Evolutionary conservation across 2,113 vertebrate species (phyloP), one percentile per base, ranked within the genome.

Genomic region (Anseranas semipalmata): DNA sequence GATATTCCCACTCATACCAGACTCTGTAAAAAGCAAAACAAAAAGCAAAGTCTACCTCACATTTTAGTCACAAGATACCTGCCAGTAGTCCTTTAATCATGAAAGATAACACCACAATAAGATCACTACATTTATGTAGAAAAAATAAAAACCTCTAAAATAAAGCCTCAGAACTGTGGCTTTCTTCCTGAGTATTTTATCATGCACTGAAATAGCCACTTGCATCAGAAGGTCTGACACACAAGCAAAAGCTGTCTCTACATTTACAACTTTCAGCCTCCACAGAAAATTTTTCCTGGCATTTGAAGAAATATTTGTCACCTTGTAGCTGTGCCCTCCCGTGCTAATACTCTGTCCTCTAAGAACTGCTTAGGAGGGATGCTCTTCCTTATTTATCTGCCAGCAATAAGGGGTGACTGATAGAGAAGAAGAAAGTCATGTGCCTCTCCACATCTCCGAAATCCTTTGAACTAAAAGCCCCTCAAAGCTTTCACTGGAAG

Each of bases 401-500:
- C 85, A 80, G 56, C 88, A 74, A 5, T n/a, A 90, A 91, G 46
- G 28, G 25, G 46, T 32, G 30, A 78, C 22, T 2, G 20, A 81
- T n/a, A 60, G 59, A 86, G 70, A 72, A 95, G 80, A 65, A 75
- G 33, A 56, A 83, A 90, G 35, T 48, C 74, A 76, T 37, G 68
- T 28, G 63, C 74, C 70, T 87, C 70, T 89, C 55, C 79, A 88
- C 79, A 27, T 14, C 66, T 62, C 87, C 65, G 82, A 85, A 88
- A 90, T 58, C 78, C 87, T 97, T 95, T 95, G 93, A 96, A 91
- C 78, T 88, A 60, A 85, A 48, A 94, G 90, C 41, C 75, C 53
- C 93, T 87, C 67, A 85, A 86, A 85, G 63, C 92, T 93, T 80
- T 78, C 79, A 65, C 22, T 39, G 63, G 88, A 92, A 90, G 63